Evolutionary conservation across 1,140 invertebrate species (phyloP), one percentile per base, ranked within the genome.

Genomic region (Ostrea edulis): DNA sequence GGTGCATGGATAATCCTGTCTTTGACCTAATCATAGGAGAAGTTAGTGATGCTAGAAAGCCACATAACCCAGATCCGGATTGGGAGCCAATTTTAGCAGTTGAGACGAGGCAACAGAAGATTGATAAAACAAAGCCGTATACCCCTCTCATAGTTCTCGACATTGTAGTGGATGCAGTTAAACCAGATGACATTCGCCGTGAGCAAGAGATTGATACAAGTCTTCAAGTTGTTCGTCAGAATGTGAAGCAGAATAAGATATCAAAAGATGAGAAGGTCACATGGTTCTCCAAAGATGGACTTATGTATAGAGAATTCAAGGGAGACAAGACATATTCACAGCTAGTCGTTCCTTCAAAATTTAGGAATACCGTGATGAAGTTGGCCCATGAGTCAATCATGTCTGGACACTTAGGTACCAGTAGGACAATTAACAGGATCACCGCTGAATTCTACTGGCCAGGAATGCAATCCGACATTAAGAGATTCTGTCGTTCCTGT

Each of bases 361-460:
- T 55, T 25, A 82, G 88, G 17, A 11, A 81, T 1, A 55, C 51
- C 11, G 83, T 89, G 9, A 87, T 90, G 86, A 84, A 52, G 25
- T 55, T 90, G 58, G 82, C 84, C 29, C 90, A 90, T 84, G 88
- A 90, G 25, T 54, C 65, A 2, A 82, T 89, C 20, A 58, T 90
- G 58, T 71, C 65, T 17, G 89, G 89, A 52, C 88, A 89, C 62
- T 55, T 89, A 83, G 89, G 55, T 53, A 71, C 83, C 1, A 88
- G 54, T 51, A 55, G 53, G 44, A 86, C 85, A 0, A 44, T 65
- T 17, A 35, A 77, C 58, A 84, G 88, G 87, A 35, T 84, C 25
- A 14, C 52, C 0, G 11, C 85, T 12, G 82, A 71, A 51, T 90
- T 90, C 53, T 90, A 84, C 55, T 89, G 90, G 90, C 90, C 86